Evolutionary conservation across 2,888 invertebrate genomes (phyloP), one percentile per base, ranked within the genome.

Genomic region (Rambutsinella grinnellia): DNA sequence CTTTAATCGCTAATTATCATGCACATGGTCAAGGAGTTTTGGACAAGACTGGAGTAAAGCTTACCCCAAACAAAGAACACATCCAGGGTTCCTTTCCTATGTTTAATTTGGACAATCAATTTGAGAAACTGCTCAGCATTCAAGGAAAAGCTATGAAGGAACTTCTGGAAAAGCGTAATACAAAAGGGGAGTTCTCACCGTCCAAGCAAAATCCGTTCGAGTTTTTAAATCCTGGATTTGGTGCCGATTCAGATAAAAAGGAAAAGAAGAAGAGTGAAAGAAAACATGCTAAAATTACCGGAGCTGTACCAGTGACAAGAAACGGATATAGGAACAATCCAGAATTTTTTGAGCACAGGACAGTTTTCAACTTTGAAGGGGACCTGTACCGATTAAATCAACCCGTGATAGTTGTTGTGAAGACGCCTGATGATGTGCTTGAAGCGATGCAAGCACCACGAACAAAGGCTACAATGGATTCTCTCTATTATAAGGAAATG

Each of bases 371-470:
- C n/a, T 46, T 51, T n/a, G 47, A 61, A 27, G 74, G 74, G n/a
- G 15, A 60, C 24, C 51, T 53, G 46, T 66, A 53, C 66, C 51
- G 74, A 54, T 61, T 54, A 2, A 74, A 46, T n/a, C 74, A 58
- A 1, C 19, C 46, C 2, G 66, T 61, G 2, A 28, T 74, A 15
- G 2, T 28, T n/a, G 5, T 74, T 8, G 53, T 57, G 1, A n/a
- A 47, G 1, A 19, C 24, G 5, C 26, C 72, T 24, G 72, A 72
- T 21, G 24, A 72, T 10, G 17, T 26, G 0, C 36, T 72, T 27
- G 36, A 57, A 27, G 19, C 24, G 19, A 21, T 65, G 0, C 47
- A 13, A 10, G 27, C 62, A 1, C 51, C 51, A 19, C 69, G 60
- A 27, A 27, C 26, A 8, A 62, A 27, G n/a, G 23, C 54, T 17